phyloP scores from a whole-genome alignment of 2,113 vertebrate genomes.

The Fulica atra region DNA sequence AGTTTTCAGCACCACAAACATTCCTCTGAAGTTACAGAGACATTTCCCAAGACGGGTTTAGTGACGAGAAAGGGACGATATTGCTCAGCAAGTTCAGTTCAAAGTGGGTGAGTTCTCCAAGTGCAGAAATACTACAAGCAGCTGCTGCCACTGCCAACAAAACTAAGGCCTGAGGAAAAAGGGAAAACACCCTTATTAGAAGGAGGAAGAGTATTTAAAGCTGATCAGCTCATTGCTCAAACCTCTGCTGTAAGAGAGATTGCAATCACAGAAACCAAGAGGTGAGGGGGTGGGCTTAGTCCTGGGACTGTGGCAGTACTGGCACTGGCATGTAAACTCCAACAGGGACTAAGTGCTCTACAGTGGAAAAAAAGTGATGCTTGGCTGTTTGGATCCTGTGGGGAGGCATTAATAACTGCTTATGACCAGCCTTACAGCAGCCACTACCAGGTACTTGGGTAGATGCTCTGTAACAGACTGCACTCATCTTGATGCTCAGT shows the following conservation, averaged over 20 bases:
- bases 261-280: neutral
- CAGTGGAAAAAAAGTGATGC: neutral
- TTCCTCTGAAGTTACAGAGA: neutral
- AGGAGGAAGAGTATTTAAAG: neutral
- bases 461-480: neutral
- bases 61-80: neutral
- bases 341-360: neutral
- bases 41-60: neutral
- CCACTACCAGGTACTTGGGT: neutral
- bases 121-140: neutral
- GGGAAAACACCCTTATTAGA: neutral
- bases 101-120: neutral
- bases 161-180: neutral
- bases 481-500: neutral
- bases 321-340: neutral
- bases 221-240: neutral
- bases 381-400: neutral
- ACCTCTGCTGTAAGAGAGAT: accelerated
- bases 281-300: neutral
- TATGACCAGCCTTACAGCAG: neutral
- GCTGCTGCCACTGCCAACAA: neutral
- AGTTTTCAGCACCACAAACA: neutral
- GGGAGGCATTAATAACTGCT: neutral
- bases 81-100: neutral
- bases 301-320: neutral